Evolutionary conservation across 2,888 invertebrate species (phyloP).

Genomic region (Tipula confusa): DNA sequence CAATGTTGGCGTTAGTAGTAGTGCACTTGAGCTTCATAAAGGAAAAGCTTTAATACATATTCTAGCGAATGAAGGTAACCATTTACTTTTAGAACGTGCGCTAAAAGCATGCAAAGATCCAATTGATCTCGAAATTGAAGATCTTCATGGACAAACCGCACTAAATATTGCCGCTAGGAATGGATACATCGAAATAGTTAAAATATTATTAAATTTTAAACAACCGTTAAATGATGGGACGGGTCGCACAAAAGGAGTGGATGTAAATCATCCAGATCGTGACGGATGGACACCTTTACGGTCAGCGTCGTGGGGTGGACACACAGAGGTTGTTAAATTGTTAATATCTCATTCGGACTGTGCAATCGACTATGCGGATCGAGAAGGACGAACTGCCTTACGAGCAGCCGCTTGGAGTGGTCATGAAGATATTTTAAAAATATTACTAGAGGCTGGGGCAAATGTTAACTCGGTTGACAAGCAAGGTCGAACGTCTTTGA

Average conservation of each 20-base stretch:
- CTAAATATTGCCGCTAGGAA: conserved; percentile 80
- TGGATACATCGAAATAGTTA: conserved; percentile 68
- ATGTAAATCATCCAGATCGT: conserved; percentile 70
- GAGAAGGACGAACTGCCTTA: conserved; percentile 83
- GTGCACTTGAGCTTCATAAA: conserved; percentile 49
- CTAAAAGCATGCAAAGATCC: conserved; percentile 55
- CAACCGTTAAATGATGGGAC: conserved; percentile 45
- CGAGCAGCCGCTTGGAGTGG: conserved; percentile 93
- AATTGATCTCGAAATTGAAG: conserved; percentile 57
- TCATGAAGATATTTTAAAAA: conserved; percentile 76
- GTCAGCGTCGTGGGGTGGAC: conserved; percentile 95
- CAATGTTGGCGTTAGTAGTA: neutral
- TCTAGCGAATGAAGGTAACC: conserved; percentile 70
- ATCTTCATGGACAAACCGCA: conserved; percentile 79
- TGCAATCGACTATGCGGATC: conserved; percentile 80
- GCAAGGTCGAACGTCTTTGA: conserved; percentile 85
- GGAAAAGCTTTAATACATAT: conserved; percentile 71
- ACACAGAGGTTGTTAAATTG: conserved; percentile 78
- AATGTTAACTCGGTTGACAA: conserved; percentile 79
- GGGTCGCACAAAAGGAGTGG: conserved; percentile 54
- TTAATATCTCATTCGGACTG: conserved; percentile 70
- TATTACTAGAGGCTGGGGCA: conserved; percentile 71
- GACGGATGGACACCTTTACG: conserved; percentile 89
- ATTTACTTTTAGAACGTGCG: conserved; percentile 60
- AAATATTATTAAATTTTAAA: conserved; percentile 52